Percentiles rank a stretch among this genome's conserved stretches.
These are phyloP conservation scores for Dendrocincla tyrannina DNA, from an alignment of 2,797 vertebrate genomes.

Conservation along the genomic window DNA sequence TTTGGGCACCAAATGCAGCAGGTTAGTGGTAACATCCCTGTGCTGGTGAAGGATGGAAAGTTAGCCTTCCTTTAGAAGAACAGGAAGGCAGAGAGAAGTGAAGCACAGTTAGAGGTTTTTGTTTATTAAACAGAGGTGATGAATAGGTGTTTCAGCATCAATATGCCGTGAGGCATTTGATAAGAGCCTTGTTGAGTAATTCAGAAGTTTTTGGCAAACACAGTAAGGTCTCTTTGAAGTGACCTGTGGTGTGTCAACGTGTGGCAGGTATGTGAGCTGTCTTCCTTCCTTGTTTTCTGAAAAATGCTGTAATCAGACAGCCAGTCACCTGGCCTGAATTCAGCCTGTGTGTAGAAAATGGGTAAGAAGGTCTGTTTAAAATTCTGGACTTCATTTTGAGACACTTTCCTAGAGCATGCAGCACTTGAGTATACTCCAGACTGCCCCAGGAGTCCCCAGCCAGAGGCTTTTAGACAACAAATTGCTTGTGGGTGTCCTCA, in stretches of 20 bases:
- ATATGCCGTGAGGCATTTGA: neutral
- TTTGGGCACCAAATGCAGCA: neutral
- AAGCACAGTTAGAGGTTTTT: neutral
- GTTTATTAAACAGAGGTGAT: neutral
- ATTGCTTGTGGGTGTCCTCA: neutral
- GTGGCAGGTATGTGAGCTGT: neutral
- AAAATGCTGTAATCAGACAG: neutral
- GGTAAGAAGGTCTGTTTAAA: neutral
- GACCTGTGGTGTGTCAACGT: neutral
- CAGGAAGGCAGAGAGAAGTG: neutral
- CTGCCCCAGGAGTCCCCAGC: neutral
- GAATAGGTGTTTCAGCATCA: neutral
- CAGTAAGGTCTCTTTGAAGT: neutral
- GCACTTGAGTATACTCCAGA: neutral
- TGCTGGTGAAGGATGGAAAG: neutral
- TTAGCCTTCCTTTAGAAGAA: neutral
- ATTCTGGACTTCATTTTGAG: neutral
- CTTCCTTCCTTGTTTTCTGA: neutral
- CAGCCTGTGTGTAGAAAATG: neutral
- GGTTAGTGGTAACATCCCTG: neutral
- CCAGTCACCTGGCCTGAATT: neutral
- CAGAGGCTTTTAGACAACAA: neutral
- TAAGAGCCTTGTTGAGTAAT: neutral
- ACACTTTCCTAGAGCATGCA: rapidly evolving
- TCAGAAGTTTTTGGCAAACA: neutral